A percentile compares a stretch with the other conserved stretches of the same genome.
These are phyloP conservation scores for Drosophila prolongata DNA, from an alignment of 2,888 invertebrate genomes.

Conservation along the genomic window DNA sequence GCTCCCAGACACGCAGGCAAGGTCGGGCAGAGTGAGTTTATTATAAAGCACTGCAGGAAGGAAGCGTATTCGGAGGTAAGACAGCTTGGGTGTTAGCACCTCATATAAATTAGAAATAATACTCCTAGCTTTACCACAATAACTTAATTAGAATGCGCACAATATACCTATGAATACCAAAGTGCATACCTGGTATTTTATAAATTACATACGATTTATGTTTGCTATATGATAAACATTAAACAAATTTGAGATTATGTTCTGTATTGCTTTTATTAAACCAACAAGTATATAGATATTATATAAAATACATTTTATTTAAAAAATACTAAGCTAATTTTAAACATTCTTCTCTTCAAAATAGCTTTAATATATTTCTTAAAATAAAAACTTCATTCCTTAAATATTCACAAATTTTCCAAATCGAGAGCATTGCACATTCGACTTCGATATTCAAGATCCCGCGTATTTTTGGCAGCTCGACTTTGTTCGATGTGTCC, in stretches of 20 bases:
- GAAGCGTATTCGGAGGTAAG: conserved; percentile 43
- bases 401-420: too few species aligned
- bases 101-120: conserved; percentile 5
- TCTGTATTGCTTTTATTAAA: too few species aligned
- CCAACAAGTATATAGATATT: too few species aligned
- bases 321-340: too few species aligned
- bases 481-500: conserved; percentile 34
- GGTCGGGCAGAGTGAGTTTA: conserved; percentile 65
- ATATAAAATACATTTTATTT: too few species aligned
- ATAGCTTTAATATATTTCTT: too few species aligned
- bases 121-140: neutral
- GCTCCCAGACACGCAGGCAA: conserved; percentile 48
- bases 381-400: too few species aligned
- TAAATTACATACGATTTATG: too few species aligned
- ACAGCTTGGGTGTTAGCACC: conserved; percentile 12
- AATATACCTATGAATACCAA: neutral
- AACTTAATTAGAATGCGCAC: neutral
- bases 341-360: too few species aligned
- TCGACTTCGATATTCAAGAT: neutral
- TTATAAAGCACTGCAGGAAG: conserved; percentile 41
- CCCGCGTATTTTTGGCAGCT: neutral
- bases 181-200: neutral
- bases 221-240: too few species aligned
- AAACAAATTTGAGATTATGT: too few species aligned
- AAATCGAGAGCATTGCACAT: conserved; percentile 1